Evolutionary conservation across 92 coral and sea anemone genomes (phyloP).

Genomic region (Zoanthus gigantus): DNA sequence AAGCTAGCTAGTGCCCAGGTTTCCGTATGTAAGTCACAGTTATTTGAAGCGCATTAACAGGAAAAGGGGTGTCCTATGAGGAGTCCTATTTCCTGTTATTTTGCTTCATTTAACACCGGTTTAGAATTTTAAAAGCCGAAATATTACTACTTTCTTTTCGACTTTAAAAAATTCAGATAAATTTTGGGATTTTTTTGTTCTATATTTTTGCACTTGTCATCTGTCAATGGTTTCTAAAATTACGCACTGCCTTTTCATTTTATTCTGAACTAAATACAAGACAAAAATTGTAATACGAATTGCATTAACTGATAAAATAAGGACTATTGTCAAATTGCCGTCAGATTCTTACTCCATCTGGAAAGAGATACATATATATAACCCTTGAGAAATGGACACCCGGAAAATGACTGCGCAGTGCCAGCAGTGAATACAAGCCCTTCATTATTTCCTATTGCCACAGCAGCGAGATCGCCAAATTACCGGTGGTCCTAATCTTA

Average conservation of each 20-base stretch:
- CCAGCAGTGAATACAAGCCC: constrained; percentile 5
- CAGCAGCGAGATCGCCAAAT: constrained; percentile 5
- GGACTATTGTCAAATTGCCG: neutral
- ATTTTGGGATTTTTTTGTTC: neutral
- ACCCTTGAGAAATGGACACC: constrained; percentile 7
- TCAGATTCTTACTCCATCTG: neutral
- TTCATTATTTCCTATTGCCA: constrained; percentile 2
- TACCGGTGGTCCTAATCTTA: neutral
- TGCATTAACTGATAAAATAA: constrained; percentile 5
- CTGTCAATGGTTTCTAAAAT: constrained; percentile 10
- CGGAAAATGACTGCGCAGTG: constrained; percentile 8
- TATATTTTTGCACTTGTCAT: constrained; percentile 10
- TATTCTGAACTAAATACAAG: neutral
- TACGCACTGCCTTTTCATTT: neutral
- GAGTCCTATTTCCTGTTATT: constrained; percentile 1
- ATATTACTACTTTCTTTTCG: neutral
- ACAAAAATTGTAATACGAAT: neutral
- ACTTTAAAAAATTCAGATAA: neutral
- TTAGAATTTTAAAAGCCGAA: constrained; percentile 5
- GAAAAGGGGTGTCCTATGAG: constrained; percentile 2
- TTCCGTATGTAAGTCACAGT: neutral
- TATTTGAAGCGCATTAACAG: neutral
- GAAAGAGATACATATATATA: neutral
- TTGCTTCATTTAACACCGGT: constrained; percentile 4
- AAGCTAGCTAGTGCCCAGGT: constrained; percentile 9